phyloP scores from a whole-genome alignment of 2,888 invertebrate genomes.

The Melipona beecheii region DNA sequence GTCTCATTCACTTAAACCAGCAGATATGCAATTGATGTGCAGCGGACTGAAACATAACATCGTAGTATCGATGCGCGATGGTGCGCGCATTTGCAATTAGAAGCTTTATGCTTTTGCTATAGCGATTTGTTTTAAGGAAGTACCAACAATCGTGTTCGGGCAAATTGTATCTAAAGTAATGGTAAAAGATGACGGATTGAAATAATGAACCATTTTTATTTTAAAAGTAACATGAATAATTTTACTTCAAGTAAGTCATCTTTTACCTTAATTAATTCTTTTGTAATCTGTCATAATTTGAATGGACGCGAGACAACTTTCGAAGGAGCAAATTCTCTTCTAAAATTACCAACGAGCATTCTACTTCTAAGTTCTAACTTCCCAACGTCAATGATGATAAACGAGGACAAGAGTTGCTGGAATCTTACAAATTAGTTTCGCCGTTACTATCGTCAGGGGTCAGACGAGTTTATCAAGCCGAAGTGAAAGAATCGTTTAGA shows the following conservation, averaged over 20 bases:
- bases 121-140: too few species aligned
- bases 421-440: constrained; percentile 2
- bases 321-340: constrained; percentile 13
- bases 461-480: constrained; percentile 23
- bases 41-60: constrained; percentile 14
- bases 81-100: background rate
- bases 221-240: too few species aligned
- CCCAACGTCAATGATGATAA: background rate
- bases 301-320: background rate
- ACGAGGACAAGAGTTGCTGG: background rate
- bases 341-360: constrained; percentile 44
- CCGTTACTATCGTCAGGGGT: constrained; percentile 26
- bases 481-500: background rate
- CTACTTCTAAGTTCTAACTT: background rate
- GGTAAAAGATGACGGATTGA: too few species aligned
- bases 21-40: constrained; percentile 23
- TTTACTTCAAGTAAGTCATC: too few species aligned
- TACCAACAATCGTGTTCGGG: too few species aligned
- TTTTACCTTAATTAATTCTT: too few species aligned
- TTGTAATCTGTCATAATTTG: background rate
- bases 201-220: too few species aligned
- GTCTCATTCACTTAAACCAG: constrained; percentile 32
- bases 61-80: background rate
- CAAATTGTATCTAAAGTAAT: too few species aligned
- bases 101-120: too few species aligned